Evolutionary conservation across 2,113 vertebrate species (phyloP).

Genomic region (Nibea coibor): DNA sequence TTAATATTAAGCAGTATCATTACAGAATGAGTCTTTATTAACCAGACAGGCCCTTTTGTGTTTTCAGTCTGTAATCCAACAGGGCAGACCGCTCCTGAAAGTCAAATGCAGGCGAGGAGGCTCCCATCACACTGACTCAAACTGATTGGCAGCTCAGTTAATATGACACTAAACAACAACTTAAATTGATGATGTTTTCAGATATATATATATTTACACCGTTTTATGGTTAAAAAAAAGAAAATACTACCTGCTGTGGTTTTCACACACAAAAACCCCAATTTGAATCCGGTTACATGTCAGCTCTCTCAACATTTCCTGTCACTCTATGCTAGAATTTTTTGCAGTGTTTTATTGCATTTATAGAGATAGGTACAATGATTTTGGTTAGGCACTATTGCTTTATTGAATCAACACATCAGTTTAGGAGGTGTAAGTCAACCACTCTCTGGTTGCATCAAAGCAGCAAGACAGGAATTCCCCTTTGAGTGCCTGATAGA

Average conservation of each 20-base stretch:
- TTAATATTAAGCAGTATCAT: not conserved
- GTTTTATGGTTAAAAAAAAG: not conserved
- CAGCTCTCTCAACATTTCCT: not conserved
- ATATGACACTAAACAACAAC: not conserved
- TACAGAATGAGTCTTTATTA: not conserved
- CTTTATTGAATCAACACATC: not conserved
- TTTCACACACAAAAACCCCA: not conserved
- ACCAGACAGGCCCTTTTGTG: not conserved
- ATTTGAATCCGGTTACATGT: not conserved
- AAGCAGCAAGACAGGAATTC: slow-evolving; percentile 42
- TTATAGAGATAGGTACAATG: not conserved
- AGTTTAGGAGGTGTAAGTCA: not conserved
- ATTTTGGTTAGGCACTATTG: not conserved
- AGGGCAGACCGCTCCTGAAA: not conserved
- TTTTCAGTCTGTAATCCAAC: not conserved
- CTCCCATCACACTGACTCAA: not conserved
- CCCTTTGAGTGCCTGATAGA: slow-evolving; percentile 24
- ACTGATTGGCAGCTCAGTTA: not conserved
- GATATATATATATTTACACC: too few relatives aligned
- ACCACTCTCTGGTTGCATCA: not conserved
- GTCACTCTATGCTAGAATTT: not conserved
- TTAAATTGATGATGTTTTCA: not conserved
- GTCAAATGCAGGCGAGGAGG: not conserved
- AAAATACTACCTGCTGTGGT: too few relatives aligned
- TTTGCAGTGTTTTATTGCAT: too few relatives aligned